Evolutionary conservation across 2,113 vertebrate genomes (phyloP).

Genomic region (Polyodon spathula): DNA sequence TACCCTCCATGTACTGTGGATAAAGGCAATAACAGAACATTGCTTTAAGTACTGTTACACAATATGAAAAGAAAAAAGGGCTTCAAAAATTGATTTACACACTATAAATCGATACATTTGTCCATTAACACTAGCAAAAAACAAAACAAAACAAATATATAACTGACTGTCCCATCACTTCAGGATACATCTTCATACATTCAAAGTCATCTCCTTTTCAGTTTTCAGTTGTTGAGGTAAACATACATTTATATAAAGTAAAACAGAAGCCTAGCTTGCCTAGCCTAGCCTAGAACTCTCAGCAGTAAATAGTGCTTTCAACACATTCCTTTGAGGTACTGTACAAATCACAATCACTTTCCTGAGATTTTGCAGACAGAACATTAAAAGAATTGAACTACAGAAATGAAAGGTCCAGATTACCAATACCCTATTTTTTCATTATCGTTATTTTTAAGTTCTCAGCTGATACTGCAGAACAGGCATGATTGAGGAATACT

Average conservation of each 20-base stretch:
- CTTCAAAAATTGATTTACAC: conserved; percentile 26
- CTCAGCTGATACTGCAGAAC: conserved; percentile 75
- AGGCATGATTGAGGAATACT: conserved; percentile 88
- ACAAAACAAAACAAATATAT: conserved; percentile 27
- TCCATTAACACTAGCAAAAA: conserved; percentile 27
- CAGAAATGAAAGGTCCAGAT: conserved; percentile 85
- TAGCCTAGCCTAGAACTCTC: conserved; percentile 72
- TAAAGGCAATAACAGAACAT: conserved; percentile 13
- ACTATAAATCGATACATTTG: conserved; percentile 27
- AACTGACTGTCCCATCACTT: conserved; percentile 64
- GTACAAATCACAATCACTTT: conserved; percentile 94
- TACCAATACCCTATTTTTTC: conserved; percentile 81
- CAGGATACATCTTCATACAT: conserved; percentile 80
- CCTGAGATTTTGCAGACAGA: conserved; percentile 94
- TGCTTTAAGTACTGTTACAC: conserved; percentile 19
- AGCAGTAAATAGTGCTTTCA: conserved; percentile 82
- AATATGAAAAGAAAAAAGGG: conserved; percentile 27
- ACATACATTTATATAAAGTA: conserved; percentile 78
- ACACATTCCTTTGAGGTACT: conserved; percentile 96
- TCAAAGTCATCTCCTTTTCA: conserved; percentile 79
- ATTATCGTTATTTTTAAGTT: conserved; percentile 61
- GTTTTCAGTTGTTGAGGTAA: conserved; percentile 83
- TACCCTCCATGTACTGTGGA: conserved; percentile 22
- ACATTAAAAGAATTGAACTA: conserved; percentile 78
- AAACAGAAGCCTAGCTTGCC: conserved; percentile 69